Conservation (phyloP, 2,797 vertebrate genomes). For the Phoxinus dragarum region DNA sequence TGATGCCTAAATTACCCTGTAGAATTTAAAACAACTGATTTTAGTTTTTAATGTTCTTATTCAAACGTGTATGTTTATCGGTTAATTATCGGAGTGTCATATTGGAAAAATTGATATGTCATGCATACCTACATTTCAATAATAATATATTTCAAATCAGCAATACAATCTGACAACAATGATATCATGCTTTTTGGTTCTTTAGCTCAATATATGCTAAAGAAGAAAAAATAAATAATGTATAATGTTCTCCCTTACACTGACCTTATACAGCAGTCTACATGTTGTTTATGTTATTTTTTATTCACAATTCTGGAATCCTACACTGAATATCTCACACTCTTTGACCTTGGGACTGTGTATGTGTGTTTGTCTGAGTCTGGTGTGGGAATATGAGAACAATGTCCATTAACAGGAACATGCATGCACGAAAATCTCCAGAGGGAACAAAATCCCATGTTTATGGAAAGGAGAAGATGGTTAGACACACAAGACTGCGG, state of each 20-base stretch:
- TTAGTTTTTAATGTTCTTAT: neutral
- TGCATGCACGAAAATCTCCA: neutral
- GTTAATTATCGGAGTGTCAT: neutral
- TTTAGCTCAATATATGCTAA: neutral
- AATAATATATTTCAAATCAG: neutral
- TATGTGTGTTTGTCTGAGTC: neutral
- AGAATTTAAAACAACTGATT: neutral
- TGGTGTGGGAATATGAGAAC: constrained; percentile 21
- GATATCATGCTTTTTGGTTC: neutral
- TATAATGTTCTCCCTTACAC: neutral
- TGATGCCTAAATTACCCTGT: neutral
- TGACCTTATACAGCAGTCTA: neutral
- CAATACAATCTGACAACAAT: neutral
- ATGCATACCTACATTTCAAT: neutral
- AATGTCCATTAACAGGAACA: constrained; percentile 26
- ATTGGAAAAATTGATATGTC: neutral
- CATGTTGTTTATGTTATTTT: neutral
- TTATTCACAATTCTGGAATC: constrained; percentile 8
- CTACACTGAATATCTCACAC: constrained; percentile 20
- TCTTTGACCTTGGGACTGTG: constrained; percentile 27
- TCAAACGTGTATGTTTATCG: neutral
- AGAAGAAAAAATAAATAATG: neutral
- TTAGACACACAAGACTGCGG: neutral
- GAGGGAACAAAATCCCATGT: constrained; percentile 6
- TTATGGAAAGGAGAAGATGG: neutral